These are phyloP conservation scores for Nasonovia ribisnigri DNA, from an alignment of 2,888 invertebrate species.

Conservation along the genomic window DNA sequence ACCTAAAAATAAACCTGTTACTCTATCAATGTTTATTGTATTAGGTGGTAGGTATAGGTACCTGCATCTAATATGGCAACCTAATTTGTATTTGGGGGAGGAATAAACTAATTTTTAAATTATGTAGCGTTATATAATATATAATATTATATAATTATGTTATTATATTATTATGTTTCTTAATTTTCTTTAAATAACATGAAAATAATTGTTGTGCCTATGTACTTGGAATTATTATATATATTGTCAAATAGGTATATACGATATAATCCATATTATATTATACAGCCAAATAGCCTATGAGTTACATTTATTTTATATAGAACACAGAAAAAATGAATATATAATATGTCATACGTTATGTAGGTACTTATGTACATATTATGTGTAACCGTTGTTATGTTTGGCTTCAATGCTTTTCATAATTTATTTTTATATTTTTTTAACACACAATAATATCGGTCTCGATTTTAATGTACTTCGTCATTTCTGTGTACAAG, in stretches of 20 bases:
- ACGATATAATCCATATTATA: background rate
- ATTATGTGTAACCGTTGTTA: background rate
- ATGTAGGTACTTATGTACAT: too few species aligned
- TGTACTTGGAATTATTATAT: background rate
- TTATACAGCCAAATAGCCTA: too few species aligned
- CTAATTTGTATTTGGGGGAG: too few species aligned
- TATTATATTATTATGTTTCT: too few species aligned
- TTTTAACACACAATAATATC: background rate
- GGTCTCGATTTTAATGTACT: background rate
- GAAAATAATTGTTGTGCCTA: background rate
- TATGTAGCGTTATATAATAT: too few species aligned
- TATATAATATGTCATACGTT: background rate
- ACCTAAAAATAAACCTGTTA: too few species aligned
- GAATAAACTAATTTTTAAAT: too few species aligned
- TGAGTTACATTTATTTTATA: background rate
- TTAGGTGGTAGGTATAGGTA: too few species aligned
- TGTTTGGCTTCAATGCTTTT: background rate
- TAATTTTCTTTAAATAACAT: too few species aligned
- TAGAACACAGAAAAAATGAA: background rate
- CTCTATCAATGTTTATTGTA: too few species aligned
- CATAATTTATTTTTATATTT: background rate
- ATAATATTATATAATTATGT: too few species aligned
- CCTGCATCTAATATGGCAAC: too few species aligned
- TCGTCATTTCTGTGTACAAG: background rate
- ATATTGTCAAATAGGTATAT: background rate